phyloP scores from a whole-genome alignment of 1,140 invertebrate species.

The Calosoma granatense region DNA sequence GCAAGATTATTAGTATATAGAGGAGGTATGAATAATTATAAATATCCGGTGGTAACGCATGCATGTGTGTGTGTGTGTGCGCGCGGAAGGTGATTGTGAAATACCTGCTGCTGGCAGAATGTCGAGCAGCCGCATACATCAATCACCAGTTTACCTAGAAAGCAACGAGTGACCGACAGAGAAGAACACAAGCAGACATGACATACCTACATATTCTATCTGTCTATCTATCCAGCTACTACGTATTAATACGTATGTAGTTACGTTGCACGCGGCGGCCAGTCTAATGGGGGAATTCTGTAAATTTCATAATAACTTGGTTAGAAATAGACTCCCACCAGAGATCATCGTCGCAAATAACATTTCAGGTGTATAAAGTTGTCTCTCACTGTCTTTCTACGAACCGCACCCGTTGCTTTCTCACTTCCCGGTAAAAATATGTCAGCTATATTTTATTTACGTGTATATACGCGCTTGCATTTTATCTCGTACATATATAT shows the following conservation, averaged over 20 bases:
- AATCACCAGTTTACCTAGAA: not conserved
- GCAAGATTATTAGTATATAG: too few species aligned
- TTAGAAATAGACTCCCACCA: not conserved
- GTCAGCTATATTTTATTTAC: not conserved
- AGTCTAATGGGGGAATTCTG: not conserved
- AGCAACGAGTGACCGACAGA: not conserved
- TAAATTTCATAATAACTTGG: not conserved
- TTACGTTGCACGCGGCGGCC: too few species aligned
- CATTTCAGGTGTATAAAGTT: not conserved
- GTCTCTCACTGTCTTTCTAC: not conserved
- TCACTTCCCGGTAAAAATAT: not conserved
- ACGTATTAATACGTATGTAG: not conserved
- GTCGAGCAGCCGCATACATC: not conserved
- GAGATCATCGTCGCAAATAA: not conserved
- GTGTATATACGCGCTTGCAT: too few species aligned
- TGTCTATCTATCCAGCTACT: too few species aligned
- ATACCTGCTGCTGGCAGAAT: not conserved
- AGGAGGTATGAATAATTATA: constrained; percentile 1
- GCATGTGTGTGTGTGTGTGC: too few species aligned
- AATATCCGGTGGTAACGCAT: too few species aligned
- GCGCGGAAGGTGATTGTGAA: not conserved
- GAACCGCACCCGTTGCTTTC: not conserved
- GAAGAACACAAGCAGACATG: not conserved
- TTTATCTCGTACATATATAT: too few species aligned
- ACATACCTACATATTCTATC: not conserved